Evolutionary conservation across 1,140 invertebrate species (phyloP).

Genomic region (Lordiphosa mommai): DNA sequence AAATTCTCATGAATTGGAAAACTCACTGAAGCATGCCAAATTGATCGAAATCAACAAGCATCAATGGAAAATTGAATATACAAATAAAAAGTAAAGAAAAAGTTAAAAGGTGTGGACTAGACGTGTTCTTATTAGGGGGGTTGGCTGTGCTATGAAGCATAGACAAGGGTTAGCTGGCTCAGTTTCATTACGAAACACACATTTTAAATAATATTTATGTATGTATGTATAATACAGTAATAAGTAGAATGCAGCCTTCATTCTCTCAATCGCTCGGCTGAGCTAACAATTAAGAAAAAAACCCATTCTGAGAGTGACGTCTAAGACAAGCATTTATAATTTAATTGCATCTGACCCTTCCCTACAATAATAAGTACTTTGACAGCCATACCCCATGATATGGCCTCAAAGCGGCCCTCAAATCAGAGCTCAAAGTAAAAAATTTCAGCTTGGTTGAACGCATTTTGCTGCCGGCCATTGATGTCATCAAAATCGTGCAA

Average conservation of each 20-base stretch:
- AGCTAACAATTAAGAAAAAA: too few relatives aligned
- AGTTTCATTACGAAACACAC: slow-evolving; percentile 31
- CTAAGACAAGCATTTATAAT: neutral
- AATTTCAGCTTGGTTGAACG: slow-evolving; percentile 65
- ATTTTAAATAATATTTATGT: slow-evolving; percentile 40
- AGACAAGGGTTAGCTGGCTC: slow-evolving; percentile 30
- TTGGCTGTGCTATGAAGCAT: slow-evolving; percentile 38
- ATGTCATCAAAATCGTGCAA: slow-evolving; percentile 62
- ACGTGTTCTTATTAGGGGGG: slow-evolving; percentile 56
- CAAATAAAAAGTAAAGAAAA: slow-evolving; percentile 24
- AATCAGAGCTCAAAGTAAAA: slow-evolving; percentile 21
- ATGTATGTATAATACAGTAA: neutral
- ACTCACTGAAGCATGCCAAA: slow-evolving; percentile 61
- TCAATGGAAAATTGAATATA: slow-evolving; percentile 28
- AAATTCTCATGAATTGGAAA: neutral
- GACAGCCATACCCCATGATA: slow-evolving; percentile 14
- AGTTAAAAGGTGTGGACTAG: slow-evolving; percentile 52
- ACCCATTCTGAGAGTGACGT: too few relatives aligned
- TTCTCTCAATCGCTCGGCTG: too few relatives aligned
- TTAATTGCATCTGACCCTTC: neutral
- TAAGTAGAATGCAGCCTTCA: too few relatives aligned
- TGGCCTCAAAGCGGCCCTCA: slow-evolving; percentile 6
- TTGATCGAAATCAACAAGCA: slow-evolving; percentile 51
- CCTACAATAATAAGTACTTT: slow-evolving; percentile 1
- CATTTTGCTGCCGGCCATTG: slow-evolving; percentile 41